phyloP scores from a whole-genome alignment of 2,888 invertebrate species.

The Strigamia transsilvanica region DNA sequence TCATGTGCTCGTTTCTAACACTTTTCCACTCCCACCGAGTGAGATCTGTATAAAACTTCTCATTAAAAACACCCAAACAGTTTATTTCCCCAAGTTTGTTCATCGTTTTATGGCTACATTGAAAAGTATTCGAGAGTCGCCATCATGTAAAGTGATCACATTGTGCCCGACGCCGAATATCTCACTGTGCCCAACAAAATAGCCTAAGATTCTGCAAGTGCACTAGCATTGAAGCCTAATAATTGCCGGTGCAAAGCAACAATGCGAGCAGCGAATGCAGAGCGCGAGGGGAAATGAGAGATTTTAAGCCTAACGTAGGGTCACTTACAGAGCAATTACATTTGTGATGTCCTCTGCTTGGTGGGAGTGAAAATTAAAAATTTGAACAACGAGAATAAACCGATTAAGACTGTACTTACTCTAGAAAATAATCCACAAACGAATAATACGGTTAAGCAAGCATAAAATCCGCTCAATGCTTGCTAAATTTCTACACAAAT shows the following conservation, averaged over 20 bases:
- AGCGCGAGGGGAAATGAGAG: not conserved
- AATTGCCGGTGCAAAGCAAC: not conserved
- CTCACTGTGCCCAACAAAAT: not conserved
- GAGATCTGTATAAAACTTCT: not conserved
- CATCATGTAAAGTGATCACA: conserved; percentile 4
- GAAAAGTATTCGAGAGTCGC: not conserved
- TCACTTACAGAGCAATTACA: conserved; percentile 13
- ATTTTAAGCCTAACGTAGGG: conserved; percentile 1
- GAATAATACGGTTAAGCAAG: conserved; percentile 55
- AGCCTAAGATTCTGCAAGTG: not conserved
- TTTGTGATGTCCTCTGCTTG: not conserved
- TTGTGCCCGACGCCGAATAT: not conserved
- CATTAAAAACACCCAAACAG: not conserved
- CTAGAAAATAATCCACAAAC: conserved; percentile 56
- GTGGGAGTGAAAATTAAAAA: not conserved
- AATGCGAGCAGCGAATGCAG: not conserved
- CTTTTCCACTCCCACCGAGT: not conserved
- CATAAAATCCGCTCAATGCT: conserved; percentile 55
- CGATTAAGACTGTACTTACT: conserved; percentile 53
- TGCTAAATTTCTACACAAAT: conserved; percentile 54
- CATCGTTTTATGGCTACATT: not conserved
- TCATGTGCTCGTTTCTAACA: not conserved
- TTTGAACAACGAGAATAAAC: not conserved
- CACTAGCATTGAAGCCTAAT: not conserved
- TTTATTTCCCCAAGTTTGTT: not conserved